Conservation (phyloP, 2,797 vertebrate species). For the Halcyon badia region DNA sequence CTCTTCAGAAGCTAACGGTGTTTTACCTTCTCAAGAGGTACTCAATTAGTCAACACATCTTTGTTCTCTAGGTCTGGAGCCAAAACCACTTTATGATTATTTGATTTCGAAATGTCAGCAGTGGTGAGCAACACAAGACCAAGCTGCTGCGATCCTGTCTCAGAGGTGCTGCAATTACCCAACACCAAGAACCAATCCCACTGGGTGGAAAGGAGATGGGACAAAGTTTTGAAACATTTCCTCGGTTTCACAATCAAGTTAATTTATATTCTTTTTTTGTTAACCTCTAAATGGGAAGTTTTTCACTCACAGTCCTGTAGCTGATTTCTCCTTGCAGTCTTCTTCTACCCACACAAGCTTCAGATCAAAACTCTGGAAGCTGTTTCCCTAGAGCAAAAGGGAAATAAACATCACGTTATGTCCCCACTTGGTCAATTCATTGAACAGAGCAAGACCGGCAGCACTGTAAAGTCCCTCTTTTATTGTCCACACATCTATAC, state of each 20-base stretch:
- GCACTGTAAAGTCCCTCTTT: not conserved
- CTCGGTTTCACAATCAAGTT: not conserved
- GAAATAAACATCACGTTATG: not conserved
- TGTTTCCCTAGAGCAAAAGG: slow-evolving; percentile 74
- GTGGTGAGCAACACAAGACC: not conserved
- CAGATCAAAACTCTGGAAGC: slow-evolving; percentile 78
- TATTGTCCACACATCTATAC: not conserved
- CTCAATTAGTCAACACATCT: not conserved
- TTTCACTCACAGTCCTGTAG: slow-evolving; percentile 46
- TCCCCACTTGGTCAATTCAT: accelerated
- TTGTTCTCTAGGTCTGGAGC: not conserved
- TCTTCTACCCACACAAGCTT: slow-evolving; percentile 82
- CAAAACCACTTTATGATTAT: not conserved
- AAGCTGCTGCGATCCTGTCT: not conserved
- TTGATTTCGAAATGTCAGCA: not conserved
- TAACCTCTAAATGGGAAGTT: not conserved
- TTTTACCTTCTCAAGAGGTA: not conserved
- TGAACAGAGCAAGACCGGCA: not conserved
- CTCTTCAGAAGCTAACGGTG: not conserved
- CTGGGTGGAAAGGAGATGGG: not conserved
- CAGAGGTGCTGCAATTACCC: not conserved
- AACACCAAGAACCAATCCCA: not conserved
- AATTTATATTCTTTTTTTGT: not conserved
- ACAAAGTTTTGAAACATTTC: not conserved
- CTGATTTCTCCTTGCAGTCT: not conserved